Percentiles rank a stretch among this genome's conserved stretches.
phyloP scores from a whole-genome alignment of 2,113 vertebrate genomes.

The Carlito syrichta region DNA sequence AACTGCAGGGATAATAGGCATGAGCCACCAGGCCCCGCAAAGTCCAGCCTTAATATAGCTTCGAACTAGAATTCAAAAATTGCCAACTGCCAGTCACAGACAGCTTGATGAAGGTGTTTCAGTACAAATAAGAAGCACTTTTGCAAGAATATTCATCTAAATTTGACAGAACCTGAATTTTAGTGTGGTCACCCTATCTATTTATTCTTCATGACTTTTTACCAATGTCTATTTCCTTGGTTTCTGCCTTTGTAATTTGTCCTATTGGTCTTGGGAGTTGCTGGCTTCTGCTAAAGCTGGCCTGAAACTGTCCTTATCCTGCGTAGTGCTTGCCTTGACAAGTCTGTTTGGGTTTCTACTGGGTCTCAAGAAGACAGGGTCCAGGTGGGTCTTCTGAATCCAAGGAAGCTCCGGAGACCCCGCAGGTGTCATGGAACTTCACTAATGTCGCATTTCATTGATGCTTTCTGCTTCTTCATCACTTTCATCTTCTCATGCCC shows the following conservation, averaged over 20 bases:
- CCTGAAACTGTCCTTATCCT: not conserved
- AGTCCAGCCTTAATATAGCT: not conserved
- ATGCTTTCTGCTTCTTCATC: not conserved
- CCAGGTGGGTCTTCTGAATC: not conserved
- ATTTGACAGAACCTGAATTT: not conserved
- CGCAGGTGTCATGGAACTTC: not conserved
- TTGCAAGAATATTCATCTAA: not conserved
- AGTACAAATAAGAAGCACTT: not conserved
- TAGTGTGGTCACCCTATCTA: not conserved
- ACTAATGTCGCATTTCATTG: not conserved
- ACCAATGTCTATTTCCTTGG: not conserved
- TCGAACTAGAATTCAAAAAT: not conserved
- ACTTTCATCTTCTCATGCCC: not conserved
- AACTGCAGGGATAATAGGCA: no score
- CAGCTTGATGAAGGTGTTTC: no score
- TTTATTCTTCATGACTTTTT: not conserved
- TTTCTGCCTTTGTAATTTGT: not conserved
- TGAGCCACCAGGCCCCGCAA: no score
- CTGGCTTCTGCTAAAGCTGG: not conserved
- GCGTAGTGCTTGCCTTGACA: not conserved
- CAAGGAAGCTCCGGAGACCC: not conserved
- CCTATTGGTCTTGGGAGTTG: not conserved
- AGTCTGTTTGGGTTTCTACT: not conserved
- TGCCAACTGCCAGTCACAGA: not conserved
- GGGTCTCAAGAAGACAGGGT: not conserved